Evolutionary conservation across 2,888 invertebrate genomes (phyloP), one percentile per base, ranked within the genome.

Genomic region (Melangyna quadrimaculata): DNA sequence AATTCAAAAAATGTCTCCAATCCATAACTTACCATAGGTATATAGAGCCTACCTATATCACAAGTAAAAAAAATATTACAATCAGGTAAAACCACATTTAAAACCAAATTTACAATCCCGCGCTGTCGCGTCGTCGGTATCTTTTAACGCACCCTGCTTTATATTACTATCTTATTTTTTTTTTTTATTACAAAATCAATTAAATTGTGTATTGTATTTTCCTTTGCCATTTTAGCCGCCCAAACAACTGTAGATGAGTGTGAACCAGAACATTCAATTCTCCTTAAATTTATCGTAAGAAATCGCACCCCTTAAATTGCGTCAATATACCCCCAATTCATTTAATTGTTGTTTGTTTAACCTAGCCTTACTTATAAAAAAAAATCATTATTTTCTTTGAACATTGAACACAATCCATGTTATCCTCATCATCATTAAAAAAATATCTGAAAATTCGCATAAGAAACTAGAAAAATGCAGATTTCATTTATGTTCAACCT

Each of bases 271-370:
- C 86, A 86, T 81, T 81, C 86, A 72, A 77, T 27, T 81, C 81
- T 86, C 27, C 77, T 81, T 0, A 86, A 73, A 63, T 86, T 86
- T 78, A 59, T 81, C 77, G 77, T 86, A 86, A 86, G 86, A 73
- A 70, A 48, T n/a, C 45, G 45, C 45, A 40, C 73, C 48, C 69
- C 71, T 35, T 3, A 17, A 27, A 29, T n/a, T n/a, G 59, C 71
- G 74, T 55, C 65, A 79, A 59, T 40, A 40, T 53, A 69, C 24
- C 69, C 57, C 32, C 48, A 69, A 27, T 53, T 35, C 3, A 40
- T 12, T 40, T 48, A 43, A 53, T 45, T 69, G 12, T 40, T 78
- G n/a, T 69, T 67, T 67, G 29, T 43, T 59, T 70, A 40, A 71
- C 69, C 74, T 37, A 43, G 14, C 63, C 57, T 19, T 63, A 43